Conservation (phyloP, 2,888 invertebrate species). For the Euzophera pinguis region DNA sequence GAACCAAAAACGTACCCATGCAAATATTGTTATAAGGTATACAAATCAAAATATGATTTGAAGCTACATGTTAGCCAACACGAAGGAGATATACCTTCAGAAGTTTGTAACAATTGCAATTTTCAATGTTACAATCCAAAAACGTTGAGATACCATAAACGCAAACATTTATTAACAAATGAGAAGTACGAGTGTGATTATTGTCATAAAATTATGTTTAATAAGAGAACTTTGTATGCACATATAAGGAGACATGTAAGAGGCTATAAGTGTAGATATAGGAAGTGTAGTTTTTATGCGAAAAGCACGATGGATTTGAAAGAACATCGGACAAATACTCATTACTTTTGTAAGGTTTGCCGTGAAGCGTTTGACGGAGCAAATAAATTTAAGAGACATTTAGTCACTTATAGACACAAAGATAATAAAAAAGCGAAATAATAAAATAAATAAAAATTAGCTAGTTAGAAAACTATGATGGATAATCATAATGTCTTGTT, state of each 20-base stretch:
- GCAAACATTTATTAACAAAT: not conserved
- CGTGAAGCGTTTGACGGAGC: not conserved
- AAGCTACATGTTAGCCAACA: not conserved
- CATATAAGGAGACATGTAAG: not conserved
- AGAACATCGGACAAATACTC: not conserved
- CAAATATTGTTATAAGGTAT: not conserved
- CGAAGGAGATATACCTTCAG: not conserved
- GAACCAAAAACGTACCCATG: not conserved
- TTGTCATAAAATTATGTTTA: not conserved
- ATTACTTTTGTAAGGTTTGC: not conserved
- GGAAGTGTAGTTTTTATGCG: not conserved
- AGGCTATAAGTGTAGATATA: not conserved
- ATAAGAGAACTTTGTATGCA: too few species aligned
- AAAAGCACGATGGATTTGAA: not conserved
- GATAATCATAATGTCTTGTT: too few species aligned
- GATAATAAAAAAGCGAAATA: too few species aligned
- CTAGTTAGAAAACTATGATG: too few species aligned
- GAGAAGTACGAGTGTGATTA: slow-evolving; percentile 4
- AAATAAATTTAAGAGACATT: not conserved
- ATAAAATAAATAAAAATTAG: too few species aligned
- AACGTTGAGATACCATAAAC: not conserved
- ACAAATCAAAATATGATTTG: not conserved
- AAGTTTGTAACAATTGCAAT: not conserved
- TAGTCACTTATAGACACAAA: not conserved
- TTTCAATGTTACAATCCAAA: not conserved